A percentile compares a stretch with the other conserved stretches of the same genome.
Conservation (phyloP, 37 sponge, comb jelly and placozoan genomes). For the Ephydatia muelleri region DNA sequence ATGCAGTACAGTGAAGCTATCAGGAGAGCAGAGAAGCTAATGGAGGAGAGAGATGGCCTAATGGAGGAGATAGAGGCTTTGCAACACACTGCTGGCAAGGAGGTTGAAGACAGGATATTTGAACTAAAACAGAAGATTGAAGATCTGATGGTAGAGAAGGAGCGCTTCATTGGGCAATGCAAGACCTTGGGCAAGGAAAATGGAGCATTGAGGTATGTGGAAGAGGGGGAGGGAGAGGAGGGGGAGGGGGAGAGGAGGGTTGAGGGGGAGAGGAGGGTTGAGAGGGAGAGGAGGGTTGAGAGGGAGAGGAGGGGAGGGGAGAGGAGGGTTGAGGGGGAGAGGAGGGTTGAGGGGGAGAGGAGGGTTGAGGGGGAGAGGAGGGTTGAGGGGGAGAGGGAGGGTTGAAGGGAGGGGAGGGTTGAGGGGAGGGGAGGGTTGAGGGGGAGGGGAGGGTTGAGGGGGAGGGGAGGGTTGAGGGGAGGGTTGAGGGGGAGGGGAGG, state of each 20-base stretch:
- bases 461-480: too few relatives aligned
- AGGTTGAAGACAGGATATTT: slow-evolving; percentile 50
- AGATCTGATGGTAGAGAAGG: slow-evolving; percentile 44
- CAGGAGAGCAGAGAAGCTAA: background rate
- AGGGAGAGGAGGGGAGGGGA: slow-evolving; percentile 19
- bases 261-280: slow-evolving; percentile 46
- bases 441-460: slow-evolving; percentile 54
- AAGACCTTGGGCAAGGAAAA: slow-evolving; percentile 19
- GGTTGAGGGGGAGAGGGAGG: slow-evolving; percentile 15
- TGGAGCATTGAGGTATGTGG: slow-evolving; percentile 30
- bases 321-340: slow-evolving; percentile 50
- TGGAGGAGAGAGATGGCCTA: slow-evolving; percentile 17
- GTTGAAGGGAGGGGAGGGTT: slow-evolving; percentile 32
- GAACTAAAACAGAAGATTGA: slow-evolving; percentile 57
- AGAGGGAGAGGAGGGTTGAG: slow-evolving; percentile 57
- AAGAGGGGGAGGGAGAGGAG: slow-evolving; percentile 12
- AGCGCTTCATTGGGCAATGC: background rate
- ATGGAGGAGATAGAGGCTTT: slow-evolving; percentile 45
- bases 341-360: slow-evolving; percentile 63
- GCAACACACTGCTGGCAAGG: slow-evolving; percentile 43
- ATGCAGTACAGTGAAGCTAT: slow-evolving; percentile 22
- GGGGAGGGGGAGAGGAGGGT: slow-evolving; percentile 51
- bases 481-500: too few relatives aligned
- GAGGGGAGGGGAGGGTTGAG: slow-evolving; percentile 51
- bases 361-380: slow-evolving; percentile 16